phyloP scores from a whole-genome alignment of 2,113 vertebrate species.

The Verasper variegatus region DNA sequence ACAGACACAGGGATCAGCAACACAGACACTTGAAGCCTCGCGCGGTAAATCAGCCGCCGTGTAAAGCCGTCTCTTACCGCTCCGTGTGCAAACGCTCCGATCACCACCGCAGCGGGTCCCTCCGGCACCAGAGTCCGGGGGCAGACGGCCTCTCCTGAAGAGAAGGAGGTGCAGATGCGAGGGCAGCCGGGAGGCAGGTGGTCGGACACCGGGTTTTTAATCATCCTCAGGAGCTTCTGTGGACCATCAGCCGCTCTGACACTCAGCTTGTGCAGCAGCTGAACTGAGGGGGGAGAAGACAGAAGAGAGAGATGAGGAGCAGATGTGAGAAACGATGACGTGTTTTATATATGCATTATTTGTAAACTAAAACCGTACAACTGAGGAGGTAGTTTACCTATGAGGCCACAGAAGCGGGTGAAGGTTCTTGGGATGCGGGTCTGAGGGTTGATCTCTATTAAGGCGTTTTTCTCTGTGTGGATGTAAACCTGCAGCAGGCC shows the following conservation, averaged over 20 bases:
- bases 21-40: neutral
- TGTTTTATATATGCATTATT: too few relatives aligned
- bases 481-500: slow-evolving; percentile 96
- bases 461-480: slow-evolving; percentile 93
- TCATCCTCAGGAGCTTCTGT: slow-evolving; percentile 93
- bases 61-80: slow-evolving; percentile 81
- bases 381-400: slow-evolving; percentile 85
- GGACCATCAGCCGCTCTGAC: slow-evolving; percentile 96
- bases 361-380: neutral
- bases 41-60: neutral
- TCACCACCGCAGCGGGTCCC: slow-evolving; percentile 89
- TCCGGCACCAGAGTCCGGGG: slow-evolving; percentile 86
- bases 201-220: slow-evolving; percentile 95
- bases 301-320: neutral
- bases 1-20: slow-evolving; percentile 11
- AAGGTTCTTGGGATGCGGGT: slow-evolving; percentile 97
- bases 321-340: neutral
- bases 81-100: slow-evolving; percentile 97
- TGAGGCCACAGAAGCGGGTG: slow-evolving; percentile 94
- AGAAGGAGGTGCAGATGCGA: slow-evolving; percentile 90
- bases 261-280: slow-evolving; percentile 96
- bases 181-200: slow-evolving; percentile 94
- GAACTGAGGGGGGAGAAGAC: slow-evolving; percentile 82
- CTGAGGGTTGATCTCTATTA: slow-evolving; percentile 97
- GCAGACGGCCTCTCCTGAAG: slow-evolving; percentile 79